Percentiles rank a stretch among this genome's conserved stretches.
Evolutionary conservation across 2,888 invertebrate species (phyloP).

Genomic region (Hemaris fuciformis): DNA sequence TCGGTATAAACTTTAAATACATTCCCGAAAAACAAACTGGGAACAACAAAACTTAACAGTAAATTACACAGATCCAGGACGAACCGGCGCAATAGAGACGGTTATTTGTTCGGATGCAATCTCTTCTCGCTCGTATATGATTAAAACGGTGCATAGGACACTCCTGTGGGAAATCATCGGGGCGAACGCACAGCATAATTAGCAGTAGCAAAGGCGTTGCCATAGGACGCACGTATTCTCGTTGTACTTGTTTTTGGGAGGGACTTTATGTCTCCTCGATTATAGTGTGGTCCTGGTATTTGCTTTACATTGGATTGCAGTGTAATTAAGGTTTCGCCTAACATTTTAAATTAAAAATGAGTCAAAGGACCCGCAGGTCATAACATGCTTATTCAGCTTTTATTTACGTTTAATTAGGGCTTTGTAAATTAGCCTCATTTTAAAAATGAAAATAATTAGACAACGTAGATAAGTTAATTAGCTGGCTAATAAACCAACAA

Average conservation of each 20-base stretch:
- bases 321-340: neutral
- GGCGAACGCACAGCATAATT: conserved; percentile 77
- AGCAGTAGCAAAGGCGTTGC: conserved; percentile 62
- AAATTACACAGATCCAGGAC: conserved; percentile 60
- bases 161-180: conserved; percentile 77
- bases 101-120: conserved; percentile 77
- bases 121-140: conserved; percentile 74
- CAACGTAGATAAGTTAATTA: too few species aligned
- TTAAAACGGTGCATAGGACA: conserved; percentile 76
- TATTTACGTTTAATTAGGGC: too few species aligned
- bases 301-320: neutral
- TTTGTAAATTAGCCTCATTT: too few species aligned
- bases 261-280: neutral
- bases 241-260: conserved; percentile 19
- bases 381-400: too few species aligned
- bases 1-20: conserved; percentile 33
- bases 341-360: too few species aligned
- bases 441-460: too few species aligned
- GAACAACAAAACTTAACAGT: conserved; percentile 53
- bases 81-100: conserved; percentile 22
- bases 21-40: conserved; percentile 58
- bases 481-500: too few species aligned
- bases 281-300: neutral
- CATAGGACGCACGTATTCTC: conserved; percentile 45
- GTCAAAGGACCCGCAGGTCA: too few species aligned